Conservation (phyloP, 2,113 vertebrate species). For the Rhombomys opimus region DNA sequence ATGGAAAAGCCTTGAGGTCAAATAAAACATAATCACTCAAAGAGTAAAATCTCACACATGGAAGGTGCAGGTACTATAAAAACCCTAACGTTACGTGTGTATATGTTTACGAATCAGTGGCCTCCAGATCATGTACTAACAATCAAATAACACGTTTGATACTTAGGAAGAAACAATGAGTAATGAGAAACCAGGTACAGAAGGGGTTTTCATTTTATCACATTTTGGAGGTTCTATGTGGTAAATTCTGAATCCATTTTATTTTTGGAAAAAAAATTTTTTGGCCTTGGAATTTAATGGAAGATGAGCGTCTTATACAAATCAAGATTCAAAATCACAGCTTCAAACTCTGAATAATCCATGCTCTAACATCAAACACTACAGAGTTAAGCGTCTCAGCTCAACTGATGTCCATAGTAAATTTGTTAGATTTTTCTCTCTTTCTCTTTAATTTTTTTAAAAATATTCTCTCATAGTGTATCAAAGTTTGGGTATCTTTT, state of each 20-base stretch:
- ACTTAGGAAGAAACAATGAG: background rate
- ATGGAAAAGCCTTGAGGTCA: background rate
- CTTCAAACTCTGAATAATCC: background rate
- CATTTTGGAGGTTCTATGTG: background rate
- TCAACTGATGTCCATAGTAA: background rate
- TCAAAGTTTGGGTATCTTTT: background rate
- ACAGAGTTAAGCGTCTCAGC: background rate
- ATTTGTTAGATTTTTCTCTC: background rate
- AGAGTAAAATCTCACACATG: background rate
- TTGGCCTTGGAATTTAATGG: background rate
- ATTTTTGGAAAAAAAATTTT: background rate
- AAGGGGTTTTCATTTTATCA: background rate
- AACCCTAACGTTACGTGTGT: background rate
- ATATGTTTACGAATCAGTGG: background rate
- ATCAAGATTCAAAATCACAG: background rate
- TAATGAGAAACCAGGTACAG: rapidly evolving
- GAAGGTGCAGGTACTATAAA: background rate
- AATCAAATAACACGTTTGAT: background rate
- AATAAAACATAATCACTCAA: background rate
- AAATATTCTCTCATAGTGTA: background rate
- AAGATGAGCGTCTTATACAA: background rate
- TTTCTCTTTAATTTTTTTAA: conserved; percentile 1
- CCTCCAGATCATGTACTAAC: background rate
- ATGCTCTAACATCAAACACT: background rate
- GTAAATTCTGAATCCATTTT: background rate